phyloP scores from a whole-genome alignment of 2,113 vertebrate species.

The Pogona vitticeps region DNA sequence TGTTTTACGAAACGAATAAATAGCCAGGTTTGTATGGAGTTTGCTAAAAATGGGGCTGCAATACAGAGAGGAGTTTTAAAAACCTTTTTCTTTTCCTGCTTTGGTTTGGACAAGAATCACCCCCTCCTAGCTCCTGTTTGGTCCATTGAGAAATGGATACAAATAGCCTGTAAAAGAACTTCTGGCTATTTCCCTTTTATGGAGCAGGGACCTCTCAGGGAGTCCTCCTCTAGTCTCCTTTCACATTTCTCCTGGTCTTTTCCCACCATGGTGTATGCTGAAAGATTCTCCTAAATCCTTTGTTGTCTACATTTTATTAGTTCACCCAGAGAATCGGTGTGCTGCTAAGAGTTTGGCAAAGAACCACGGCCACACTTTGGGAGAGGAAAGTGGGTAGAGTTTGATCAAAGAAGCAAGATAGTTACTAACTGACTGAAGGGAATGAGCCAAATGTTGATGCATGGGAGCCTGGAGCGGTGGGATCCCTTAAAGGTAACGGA shows the following conservation, averaged over 20 bases:
- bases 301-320: background rate
- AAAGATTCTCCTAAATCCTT: background rate
- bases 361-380: background rate
- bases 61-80: background rate
- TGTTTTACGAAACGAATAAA: no score
- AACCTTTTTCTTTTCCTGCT: no score
- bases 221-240: no score
- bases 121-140: background rate
- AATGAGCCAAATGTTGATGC: background rate
- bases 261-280: background rate
- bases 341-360: background rate
- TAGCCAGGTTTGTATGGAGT: background rate
- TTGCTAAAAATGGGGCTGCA: no score
- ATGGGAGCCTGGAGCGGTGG: background rate
- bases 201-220: background rate
- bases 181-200: background rate
- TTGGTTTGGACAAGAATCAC: background rate
- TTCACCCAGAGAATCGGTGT: background rate
- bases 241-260: background rate
- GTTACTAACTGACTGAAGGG: conserved; percentile 33
- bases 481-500: background rate
- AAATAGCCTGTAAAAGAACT: background rate
- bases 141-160: background rate
- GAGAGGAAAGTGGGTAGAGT: background rate
- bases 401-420: conserved; percentile 45